Conservation (phyloP, 2,888 invertebrate species). For the Meteorus cinctellus region DNA sequence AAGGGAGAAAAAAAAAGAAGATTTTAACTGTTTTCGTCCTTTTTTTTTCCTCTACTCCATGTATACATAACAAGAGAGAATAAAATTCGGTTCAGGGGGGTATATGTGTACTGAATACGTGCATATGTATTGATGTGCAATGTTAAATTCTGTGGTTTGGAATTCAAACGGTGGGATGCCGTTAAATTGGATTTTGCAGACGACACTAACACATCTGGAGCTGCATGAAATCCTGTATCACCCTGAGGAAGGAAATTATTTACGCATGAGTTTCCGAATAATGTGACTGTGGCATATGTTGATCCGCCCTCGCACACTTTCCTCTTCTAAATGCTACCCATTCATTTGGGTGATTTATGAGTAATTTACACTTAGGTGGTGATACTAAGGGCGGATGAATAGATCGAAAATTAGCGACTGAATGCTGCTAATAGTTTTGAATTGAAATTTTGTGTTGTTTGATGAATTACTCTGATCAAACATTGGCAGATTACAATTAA, state of each 20-base stretch:
- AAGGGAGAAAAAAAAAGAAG: slow-evolving; percentile 25
- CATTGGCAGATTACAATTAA: too few relatives aligned
- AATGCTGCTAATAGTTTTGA: too few relatives aligned
- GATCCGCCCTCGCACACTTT: slow-evolving; percentile 3
- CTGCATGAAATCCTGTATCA: not conserved
- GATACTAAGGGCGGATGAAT: too few relatives aligned
- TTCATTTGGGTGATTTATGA: not conserved
- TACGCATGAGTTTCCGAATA: not conserved
- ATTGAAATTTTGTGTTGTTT: too few relatives aligned
- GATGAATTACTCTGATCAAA: too few relatives aligned
- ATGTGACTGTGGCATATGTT: not conserved
- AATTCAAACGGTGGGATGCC: not conserved
- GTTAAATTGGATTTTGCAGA: slow-evolving; percentile 3
- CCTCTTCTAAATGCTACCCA: not conserved
- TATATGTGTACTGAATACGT: not conserved
- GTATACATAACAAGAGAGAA: not conserved
- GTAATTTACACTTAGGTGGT: not conserved
- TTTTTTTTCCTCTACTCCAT: not conserved
- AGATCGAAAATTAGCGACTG: too few relatives aligned
- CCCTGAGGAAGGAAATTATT: not conserved
- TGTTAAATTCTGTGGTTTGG: not conserved
- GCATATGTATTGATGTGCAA: slow-evolving; percentile 1
- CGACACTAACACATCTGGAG: not conserved
- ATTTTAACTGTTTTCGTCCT: not conserved
- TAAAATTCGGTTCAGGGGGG: not conserved